phyloP scores from a whole-genome alignment of 1,140 invertebrate genomes.

The Linepithema humile region DNA sequence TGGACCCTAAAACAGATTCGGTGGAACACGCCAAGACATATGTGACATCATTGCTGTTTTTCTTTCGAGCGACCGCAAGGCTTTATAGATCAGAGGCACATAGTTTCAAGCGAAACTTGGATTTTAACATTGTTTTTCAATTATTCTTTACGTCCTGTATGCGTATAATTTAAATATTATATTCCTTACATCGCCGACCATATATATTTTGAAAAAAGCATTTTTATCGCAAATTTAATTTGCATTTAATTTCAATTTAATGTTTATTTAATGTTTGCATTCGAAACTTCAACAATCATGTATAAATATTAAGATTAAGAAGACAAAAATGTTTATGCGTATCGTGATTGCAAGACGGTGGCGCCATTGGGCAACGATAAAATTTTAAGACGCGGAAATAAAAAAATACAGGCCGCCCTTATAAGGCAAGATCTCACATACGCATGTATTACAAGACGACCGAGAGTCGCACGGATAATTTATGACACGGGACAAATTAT shows the following conservation, averaged over 20 bases:
- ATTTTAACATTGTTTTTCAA: neutral
- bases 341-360: constrained; percentile 36
- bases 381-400: constrained; percentile 68
- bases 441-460: constrained; percentile 54
- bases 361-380: constrained; percentile 50
- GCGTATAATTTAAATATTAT: neutral
- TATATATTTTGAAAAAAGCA: neutral
- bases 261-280: neutral
- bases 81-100: neutral
- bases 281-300: constrained; percentile 4
- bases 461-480: constrained; percentile 61
- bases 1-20: constrained; percentile 67
- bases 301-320: constrained; percentile 53
- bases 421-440: constrained; percentile 64
- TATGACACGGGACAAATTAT: constrained; percentile 65
- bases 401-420: constrained; percentile 64
- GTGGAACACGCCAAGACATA: constrained; percentile 58
- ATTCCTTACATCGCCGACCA: neutral
- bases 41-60: constrained; percentile 44
- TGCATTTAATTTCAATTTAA: constrained; percentile 18
- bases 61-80: constrained; percentile 21
- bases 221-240: neutral
- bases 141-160: no score
- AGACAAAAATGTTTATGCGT: constrained; percentile 44
- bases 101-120: neutral